Conservation (phyloP, 2,113 vertebrate genomes). For the Poicephalus meyeri region DNA sequence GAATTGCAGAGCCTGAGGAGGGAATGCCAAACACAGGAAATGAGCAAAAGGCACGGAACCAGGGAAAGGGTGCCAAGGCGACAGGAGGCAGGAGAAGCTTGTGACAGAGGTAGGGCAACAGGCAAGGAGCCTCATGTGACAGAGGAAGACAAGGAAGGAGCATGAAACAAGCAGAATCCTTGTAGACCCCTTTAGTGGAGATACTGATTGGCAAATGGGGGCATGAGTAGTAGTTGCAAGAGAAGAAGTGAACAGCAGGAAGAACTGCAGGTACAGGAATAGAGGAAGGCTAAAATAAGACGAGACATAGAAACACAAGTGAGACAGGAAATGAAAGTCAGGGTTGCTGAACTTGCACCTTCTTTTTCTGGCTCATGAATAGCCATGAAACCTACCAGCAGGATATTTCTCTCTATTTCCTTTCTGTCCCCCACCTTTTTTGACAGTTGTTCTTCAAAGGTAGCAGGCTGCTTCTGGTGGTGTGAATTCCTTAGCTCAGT, state of each 20-base stretch:
- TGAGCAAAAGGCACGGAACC: not conserved
- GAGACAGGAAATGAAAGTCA: not conserved
- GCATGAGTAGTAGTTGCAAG: not conserved
- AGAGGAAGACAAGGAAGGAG: not conserved
- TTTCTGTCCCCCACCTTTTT: not conserved
- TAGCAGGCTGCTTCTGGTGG: not conserved
- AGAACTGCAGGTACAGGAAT: not conserved
- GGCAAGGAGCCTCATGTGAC: not conserved
- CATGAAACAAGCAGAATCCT: not conserved
- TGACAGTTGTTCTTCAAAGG: not conserved
- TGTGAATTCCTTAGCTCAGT: not conserved
- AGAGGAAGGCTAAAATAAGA: not conserved
- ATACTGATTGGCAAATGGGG: not conserved
- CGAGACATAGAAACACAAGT: not conserved
- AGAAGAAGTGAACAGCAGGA: not conserved
- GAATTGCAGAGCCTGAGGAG: not conserved
- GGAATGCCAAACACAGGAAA: not conserved
- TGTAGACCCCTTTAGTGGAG: not conserved
- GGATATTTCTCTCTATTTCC: not conserved
- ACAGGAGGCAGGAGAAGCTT: not conserved
- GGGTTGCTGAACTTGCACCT: not conserved
- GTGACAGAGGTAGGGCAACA: not conserved
- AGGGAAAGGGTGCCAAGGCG: not conserved
- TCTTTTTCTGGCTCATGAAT: not conserved
- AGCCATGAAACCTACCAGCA: not conserved